Evolutionary conservation across 2,113 vertebrate genomes (phyloP).

Genomic region (Mirounga angustirostris): DNA sequence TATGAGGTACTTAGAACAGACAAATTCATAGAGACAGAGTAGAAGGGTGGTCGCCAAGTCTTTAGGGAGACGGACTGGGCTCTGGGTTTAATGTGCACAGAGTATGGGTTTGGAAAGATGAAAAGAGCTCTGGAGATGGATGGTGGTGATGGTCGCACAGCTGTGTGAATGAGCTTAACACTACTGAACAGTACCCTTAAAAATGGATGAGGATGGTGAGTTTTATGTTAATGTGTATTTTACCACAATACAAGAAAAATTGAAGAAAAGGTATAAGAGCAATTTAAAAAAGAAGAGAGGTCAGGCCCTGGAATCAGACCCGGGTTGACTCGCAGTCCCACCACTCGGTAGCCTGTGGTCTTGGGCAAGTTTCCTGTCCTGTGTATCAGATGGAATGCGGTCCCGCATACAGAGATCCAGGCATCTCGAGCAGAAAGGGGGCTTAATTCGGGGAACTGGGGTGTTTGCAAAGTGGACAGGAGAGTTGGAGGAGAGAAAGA

Average conservation of each 20-base stretch:
- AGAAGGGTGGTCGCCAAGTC: no score
- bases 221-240: neutral
- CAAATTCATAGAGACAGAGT: neutral
- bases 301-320: neutral
- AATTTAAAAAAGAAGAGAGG: neutral
- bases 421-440: neutral
- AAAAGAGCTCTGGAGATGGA: neutral
- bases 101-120: neutral
- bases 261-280: neutral
- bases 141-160: no score
- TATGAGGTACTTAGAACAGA: neutral
- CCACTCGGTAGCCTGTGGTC: neutral
- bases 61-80: rapidly evolving
- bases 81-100: neutral
- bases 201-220: neutral
- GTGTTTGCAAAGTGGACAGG: neutral
- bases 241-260: neutral
- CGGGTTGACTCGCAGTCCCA: neutral
- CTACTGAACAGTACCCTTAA: neutral
- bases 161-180: neutral
- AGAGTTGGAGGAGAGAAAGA: neutral
- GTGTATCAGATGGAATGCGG: neutral
- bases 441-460: neutral
- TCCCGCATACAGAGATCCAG: neutral
- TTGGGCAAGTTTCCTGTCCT: neutral